These are phyloP conservation scores for Mimas tiliae DNA, from an alignment of 2,888 invertebrate species.

Conservation along the genomic window DNA sequence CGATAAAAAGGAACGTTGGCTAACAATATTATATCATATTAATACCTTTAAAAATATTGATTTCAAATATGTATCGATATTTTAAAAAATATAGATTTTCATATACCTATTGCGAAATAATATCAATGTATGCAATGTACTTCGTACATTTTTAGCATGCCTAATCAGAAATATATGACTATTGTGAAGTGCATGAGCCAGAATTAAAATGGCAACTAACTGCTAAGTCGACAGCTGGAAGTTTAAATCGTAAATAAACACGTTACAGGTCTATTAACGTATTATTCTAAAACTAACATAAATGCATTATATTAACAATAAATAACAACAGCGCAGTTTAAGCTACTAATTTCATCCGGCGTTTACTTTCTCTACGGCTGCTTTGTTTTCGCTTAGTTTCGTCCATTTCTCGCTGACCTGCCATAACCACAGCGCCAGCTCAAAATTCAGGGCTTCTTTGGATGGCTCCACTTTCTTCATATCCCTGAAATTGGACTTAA, in stretches of 20 bases:
- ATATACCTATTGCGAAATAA: too few species aligned
- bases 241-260: background rate
- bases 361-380: conserved; percentile 39
- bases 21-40: too few species aligned
- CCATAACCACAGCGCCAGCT: conserved; percentile 89
- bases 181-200: too few species aligned
- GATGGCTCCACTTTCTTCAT: conserved; percentile 79
- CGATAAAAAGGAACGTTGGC: too few species aligned
- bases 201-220: too few species aligned
- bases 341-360: conserved; percentile 42
- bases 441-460: conserved; percentile 81
- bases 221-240: too few species aligned
- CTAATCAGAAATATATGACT: too few species aligned
- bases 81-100: too few species aligned
- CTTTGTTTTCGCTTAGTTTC: conserved; percentile 55
- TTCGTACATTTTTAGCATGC: too few species aligned
- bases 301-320: conserved; percentile 45
- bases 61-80: too few species aligned
- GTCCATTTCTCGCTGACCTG: conserved; percentile 93
- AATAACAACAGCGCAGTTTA: conserved; percentile 16
- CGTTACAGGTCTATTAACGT: background rate
- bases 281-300: conserved; percentile 44
- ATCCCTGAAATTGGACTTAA: conserved; percentile 72
- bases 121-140: too few species aligned
- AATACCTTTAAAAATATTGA: too few species aligned